phyloP scores from a whole-genome alignment of 35 echinoderm and acorn worm genomes.

The Holothuria glaberrima region DNA sequence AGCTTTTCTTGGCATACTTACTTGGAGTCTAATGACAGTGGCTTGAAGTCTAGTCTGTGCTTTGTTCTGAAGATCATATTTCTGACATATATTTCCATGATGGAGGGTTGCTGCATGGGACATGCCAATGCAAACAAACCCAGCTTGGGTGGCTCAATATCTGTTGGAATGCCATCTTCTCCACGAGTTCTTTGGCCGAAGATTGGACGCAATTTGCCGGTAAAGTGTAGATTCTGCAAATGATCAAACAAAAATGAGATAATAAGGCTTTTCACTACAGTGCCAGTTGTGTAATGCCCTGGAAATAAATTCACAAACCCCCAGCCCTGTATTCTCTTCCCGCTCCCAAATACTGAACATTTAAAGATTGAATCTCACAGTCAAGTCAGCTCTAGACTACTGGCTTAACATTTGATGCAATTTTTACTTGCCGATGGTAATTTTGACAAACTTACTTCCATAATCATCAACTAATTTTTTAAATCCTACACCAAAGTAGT shows the following conservation, averaged over 20 bases:
- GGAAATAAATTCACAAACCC: too few relatives aligned
- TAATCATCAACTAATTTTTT: too few relatives aligned
- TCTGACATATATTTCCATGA: conserved; percentile 89
- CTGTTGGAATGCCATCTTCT: conserved; percentile 79
- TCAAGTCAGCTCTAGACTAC: too few relatives aligned
- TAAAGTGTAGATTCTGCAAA: conserved; percentile 80
- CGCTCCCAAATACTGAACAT: too few relatives aligned
- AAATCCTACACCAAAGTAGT: neutral
- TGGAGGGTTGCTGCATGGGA: conserved; percentile 87
- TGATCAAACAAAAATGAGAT: neutral
- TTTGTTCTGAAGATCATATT: conserved; percentile 98
- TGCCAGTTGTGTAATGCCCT: too few relatives aligned
- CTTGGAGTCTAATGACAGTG: conserved; percentile 78
- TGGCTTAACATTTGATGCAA: too few relatives aligned
- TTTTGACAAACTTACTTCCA: too few relatives aligned
- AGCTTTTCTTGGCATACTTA: conserved; percentile 28
- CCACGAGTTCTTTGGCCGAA: conserved; percentile 77
- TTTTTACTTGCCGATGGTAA: too few relatives aligned
- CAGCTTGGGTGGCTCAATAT: conserved; percentile 79
- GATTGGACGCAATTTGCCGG: conserved; percentile 74
- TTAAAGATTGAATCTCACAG: too few relatives aligned
- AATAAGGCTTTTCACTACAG: too few relatives aligned
- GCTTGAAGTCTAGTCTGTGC: conserved; percentile 90
- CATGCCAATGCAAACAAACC: conserved; percentile 83
- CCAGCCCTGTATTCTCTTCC: too few relatives aligned